Percentiles rank a stretch among this genome's conserved stretches.
Evolutionary conservation across 2,797 vertebrate species (phyloP).

Genomic region (Naso thynnoides): DNA sequence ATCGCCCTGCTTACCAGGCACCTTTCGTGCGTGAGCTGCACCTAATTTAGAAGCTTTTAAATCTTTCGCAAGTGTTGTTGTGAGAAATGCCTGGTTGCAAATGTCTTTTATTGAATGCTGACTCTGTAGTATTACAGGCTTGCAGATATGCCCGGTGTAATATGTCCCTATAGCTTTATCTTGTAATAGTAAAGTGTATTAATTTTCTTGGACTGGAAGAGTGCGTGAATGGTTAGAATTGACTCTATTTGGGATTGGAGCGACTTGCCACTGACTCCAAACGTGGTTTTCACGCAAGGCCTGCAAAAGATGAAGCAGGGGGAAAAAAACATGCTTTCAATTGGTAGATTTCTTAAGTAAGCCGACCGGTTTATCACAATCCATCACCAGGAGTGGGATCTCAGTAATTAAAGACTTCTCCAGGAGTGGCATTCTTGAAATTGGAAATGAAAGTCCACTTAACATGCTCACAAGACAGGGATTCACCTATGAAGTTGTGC

Average conservation of each 20-base stretch:
- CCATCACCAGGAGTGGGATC: constrained; percentile 76
- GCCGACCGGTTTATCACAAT: constrained; percentile 84
- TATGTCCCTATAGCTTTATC: constrained; percentile 89
- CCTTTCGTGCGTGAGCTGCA: constrained; percentile 85
- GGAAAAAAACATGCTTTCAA: constrained; percentile 68
- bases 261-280: constrained; percentile 80
- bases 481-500: constrained; percentile 61
- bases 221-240: constrained; percentile 83
- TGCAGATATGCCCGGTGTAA: constrained; percentile 88
- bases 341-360: constrained; percentile 82
- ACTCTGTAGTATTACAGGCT: constrained; percentile 89
- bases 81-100: constrained; percentile 90
- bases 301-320: constrained; percentile 75
- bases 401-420: constrained; percentile 83
- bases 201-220: constrained; percentile 84
- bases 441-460: constrained; percentile 75
- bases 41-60: constrained; percentile 92
- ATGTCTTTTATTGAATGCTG: constrained; percentile 92
- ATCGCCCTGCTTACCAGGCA: constrained; percentile 88
- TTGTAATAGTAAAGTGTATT: constrained; percentile 90
- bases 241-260: constrained; percentile 88
- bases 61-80: constrained; percentile 87
- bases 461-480: constrained; percentile 55
- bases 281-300: constrained; percentile 81
- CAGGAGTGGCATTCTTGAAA: constrained; percentile 76